phyloP scores from a whole-genome alignment of 2,113 vertebrate species.

The Suricata suricatta region DNA sequence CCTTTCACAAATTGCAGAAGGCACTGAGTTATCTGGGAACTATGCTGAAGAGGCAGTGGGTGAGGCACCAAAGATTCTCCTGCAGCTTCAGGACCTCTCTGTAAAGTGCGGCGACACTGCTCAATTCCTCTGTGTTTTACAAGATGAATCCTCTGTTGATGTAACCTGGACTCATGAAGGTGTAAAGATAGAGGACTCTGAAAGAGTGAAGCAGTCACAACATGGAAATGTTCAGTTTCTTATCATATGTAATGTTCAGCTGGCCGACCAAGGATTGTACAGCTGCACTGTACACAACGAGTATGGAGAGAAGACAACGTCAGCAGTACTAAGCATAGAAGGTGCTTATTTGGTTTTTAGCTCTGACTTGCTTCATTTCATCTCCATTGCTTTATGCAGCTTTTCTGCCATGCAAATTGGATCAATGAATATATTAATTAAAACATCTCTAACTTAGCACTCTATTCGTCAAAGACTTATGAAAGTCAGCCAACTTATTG shows the following conservation, averaged over 20 bases:
- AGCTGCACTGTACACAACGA: constrained; percentile 88
- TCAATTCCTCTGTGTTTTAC: constrained; percentile 89
- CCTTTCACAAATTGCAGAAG: constrained; percentile 74
- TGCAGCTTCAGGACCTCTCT: constrained; percentile 87
- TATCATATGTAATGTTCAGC: constrained; percentile 84
- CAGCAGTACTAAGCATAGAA: constrained; percentile 92
- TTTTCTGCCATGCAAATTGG: constrained; percentile 49
- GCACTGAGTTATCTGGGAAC: constrained; percentile 51
- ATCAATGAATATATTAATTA: constrained; percentile 54
- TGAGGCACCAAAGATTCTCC: constrained; percentile 82
- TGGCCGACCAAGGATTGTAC: constrained; percentile 89
- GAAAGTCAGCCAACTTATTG: neutral
- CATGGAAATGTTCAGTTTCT: constrained; percentile 86
- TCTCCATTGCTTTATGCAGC: constrained; percentile 60
- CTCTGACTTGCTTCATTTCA: constrained; percentile 79
- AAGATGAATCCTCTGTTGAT: constrained; percentile 85
- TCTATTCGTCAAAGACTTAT: constrained; percentile 53
- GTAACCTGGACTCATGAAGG: constrained; percentile 89
- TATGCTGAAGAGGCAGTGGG: constrained; percentile 44
- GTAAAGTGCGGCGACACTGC: constrained; percentile 86
- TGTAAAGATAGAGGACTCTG: constrained; percentile 81
- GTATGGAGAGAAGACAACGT: constrained; percentile 86
- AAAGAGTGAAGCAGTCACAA: constrained; percentile 87
- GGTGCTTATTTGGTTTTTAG: constrained; percentile 89
- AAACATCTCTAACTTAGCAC: constrained; percentile 47